These are phyloP conservation scores for Diorhabda elongata DNA, from an alignment of 1,140 invertebrate species.

Conservation along the genomic window DNA sequence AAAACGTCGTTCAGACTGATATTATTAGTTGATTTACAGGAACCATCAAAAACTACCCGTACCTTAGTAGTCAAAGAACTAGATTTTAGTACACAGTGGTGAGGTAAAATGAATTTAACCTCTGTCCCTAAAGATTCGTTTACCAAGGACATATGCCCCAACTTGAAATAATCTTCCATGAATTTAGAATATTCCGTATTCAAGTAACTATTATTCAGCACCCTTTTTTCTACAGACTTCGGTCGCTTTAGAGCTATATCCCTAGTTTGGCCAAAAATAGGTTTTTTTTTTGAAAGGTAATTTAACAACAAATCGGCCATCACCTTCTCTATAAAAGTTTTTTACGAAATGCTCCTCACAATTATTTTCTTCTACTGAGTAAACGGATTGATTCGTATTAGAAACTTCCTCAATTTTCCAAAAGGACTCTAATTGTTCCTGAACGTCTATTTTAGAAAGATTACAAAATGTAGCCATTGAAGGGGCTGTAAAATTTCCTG, in stretches of 20 bases:
- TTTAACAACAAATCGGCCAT: conserved; percentile 17
- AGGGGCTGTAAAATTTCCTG: not conserved
- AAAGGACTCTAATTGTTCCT: conserved; percentile 11
- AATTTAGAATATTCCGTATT: conserved; percentile 32
- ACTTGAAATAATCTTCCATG: conserved; percentile 38
- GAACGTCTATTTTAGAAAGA: not conserved
- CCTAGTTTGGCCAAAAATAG: not conserved
- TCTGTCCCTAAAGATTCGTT: not conserved
- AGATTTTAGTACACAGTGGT: not conserved
- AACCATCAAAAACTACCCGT: conserved; percentile 6
- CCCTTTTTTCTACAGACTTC: conserved; percentile 16
- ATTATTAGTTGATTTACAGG: not conserved
- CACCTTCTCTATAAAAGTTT: conserved; percentile 2
- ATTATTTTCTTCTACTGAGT: not conserved
- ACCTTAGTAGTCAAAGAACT: not conserved
- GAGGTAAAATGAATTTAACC: not conserved
- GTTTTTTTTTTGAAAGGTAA: conserved; percentile 9
- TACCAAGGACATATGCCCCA: conserved; percentile 39
- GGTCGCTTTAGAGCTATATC: conserved; percentile 9
- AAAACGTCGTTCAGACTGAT: not conserved
- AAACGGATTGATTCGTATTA: not conserved
- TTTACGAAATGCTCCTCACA: conserved; percentile 9
- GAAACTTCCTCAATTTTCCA: not conserved
- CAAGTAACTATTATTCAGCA: conserved; percentile 1
- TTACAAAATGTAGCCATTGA: conserved; percentile 1